Conservation (phyloP, 2,888 invertebrate genomes). For the Hoplodrina ambigua region DNA sequence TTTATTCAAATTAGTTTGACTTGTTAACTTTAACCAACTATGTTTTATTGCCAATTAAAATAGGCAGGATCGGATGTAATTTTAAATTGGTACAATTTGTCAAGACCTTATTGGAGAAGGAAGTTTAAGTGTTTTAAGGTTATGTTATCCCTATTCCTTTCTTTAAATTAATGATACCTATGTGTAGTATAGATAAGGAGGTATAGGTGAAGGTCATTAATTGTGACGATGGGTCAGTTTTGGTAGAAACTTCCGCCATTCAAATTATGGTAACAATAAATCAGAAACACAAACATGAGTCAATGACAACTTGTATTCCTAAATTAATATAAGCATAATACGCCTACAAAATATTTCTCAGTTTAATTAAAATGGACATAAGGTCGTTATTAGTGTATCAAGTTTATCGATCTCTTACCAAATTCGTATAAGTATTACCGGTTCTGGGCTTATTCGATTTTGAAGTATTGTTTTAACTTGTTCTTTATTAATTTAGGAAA, state of each 20-base stretch:
- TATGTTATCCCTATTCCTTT: not conserved
- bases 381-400: conserved; percentile 16
- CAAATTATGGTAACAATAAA: conserved; percentile 20
- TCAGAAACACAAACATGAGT: conserved; percentile 16
- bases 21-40: conserved; percentile 15
- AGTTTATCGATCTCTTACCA: conserved; percentile 5
- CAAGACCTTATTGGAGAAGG: not conserved
- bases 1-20: conserved; percentile 18
- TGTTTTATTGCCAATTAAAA: conserved; percentile 8
- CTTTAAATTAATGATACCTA: not conserved
- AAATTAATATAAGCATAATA: conserved; percentile 9
- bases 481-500: not conserved
- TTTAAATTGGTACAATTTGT: not conserved
- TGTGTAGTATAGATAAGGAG: too few species aligned
- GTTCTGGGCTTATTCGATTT: not conserved
- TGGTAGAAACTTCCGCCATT: conserved; percentile 38
- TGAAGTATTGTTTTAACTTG: not conserved
- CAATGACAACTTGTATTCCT: not conserved
- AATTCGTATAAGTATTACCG: conserved; percentile 12
- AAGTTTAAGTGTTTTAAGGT: not conserved
- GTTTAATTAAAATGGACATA: conserved; percentile 23
- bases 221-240: conserved; percentile 5
- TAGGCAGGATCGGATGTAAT: conserved; percentile 2
- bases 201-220: conserved; percentile 14
- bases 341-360: conserved; percentile 6